Conservation (phyloP, 2,797 vertebrate species). For the Limnodromus scolopaceus region DNA sequence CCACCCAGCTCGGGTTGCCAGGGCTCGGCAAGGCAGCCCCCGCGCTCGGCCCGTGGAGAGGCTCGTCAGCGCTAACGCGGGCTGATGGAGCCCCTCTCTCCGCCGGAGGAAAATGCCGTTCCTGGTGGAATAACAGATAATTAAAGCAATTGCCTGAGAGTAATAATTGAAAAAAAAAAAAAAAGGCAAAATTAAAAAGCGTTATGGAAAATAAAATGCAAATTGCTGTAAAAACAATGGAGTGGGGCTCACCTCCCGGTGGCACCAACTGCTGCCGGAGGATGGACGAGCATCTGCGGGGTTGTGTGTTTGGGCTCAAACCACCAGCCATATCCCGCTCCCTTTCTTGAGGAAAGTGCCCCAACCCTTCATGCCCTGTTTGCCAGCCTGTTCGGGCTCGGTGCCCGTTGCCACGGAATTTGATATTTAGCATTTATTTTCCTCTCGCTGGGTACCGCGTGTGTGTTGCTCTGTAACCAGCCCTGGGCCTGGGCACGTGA, state of each 20-base stretch:
- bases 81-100: constrained; percentile 53
- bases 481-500: not conserved
- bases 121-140: constrained; percentile 74
- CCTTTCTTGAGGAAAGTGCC: not conserved
- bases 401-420: not conserved
- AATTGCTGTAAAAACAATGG: constrained; percentile 66
- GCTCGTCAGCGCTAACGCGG: constrained; percentile 52
- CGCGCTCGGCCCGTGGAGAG: constrained; percentile 48
- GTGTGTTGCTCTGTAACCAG: not conserved
- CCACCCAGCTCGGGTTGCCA: constrained; percentile 63
- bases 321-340: not conserved
- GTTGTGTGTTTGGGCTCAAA: not conserved
- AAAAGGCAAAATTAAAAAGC: constrained; percentile 66
- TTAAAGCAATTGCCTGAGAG: constrained; percentile 77
- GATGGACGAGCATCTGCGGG: not conserved
- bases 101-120: constrained; percentile 70
- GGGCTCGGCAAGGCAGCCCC: constrained; percentile 42
- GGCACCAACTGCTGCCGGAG: constrained; percentile 37
- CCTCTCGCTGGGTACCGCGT: not conserved
- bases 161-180: constrained; percentile 57
- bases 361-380: not conserved
- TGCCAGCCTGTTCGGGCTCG: not conserved
- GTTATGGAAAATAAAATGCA: constrained; percentile 72
- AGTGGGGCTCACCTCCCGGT: constrained; percentile 32
- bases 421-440: not conserved